These are phyloP conservation scores for Chloroclystis v-ata DNA, from an alignment of 2,888 invertebrate genomes.

Conservation along the genomic window DNA sequence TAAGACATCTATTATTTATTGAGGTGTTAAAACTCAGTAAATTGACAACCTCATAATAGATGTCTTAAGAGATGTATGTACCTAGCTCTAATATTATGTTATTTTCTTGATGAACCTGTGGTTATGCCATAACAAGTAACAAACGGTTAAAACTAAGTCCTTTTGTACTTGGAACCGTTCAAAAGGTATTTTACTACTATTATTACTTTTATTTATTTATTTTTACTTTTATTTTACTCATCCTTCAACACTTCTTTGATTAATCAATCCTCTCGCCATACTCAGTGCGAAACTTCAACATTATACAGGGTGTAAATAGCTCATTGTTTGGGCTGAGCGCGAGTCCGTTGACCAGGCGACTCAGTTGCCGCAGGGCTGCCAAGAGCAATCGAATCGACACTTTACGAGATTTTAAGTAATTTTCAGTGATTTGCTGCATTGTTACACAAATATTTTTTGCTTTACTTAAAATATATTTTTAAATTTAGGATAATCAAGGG, in stretches of 20 bases:
- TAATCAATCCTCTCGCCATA: not conserved
- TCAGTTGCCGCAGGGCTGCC: conserved; percentile 41
- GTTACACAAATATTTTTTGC: conserved; percentile 14
- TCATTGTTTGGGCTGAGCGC: conserved; percentile 23
- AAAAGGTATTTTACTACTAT: too few species aligned
- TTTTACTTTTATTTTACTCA: not conserved
- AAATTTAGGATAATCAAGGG: conserved; percentile 8
- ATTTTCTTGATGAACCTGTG: too few species aligned
- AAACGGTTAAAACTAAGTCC: too few species aligned
- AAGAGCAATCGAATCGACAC: conserved; percentile 35
- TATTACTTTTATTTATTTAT: too few species aligned
- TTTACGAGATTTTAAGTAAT: conserved; percentile 32
- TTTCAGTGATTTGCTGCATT: conserved; percentile 19
- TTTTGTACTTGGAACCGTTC: too few species aligned
- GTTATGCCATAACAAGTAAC: too few species aligned
- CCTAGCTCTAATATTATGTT: too few species aligned
- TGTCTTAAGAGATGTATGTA: too few species aligned
- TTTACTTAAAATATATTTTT: conserved; percentile 5
- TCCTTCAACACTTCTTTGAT: not conserved
- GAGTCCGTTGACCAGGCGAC: conserved; percentile 26
- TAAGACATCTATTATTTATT: too few species aligned
- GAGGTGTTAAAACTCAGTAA: too few species aligned
- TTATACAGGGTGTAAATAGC: conserved; percentile 18
- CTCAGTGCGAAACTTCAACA: conserved; percentile 8
- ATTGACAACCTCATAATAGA: too few species aligned